phyloP scores from a whole-genome alignment of 2,113 vertebrate species.

The Clarias batrachus region DNA sequence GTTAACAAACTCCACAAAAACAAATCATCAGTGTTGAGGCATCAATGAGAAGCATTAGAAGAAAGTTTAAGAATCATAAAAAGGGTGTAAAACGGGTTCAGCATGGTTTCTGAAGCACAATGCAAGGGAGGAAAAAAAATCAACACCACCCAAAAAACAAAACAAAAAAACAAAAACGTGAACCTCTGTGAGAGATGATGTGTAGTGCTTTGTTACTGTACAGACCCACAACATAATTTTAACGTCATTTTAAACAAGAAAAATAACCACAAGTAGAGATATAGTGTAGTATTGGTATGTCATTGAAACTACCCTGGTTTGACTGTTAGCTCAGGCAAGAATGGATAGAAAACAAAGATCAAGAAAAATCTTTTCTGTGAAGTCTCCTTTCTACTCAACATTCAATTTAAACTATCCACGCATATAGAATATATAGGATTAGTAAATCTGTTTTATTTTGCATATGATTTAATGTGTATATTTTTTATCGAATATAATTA shows the following conservation, averaged over 20 bases:
- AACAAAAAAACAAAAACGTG: neutral
- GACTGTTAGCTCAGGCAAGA: neutral
- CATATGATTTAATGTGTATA: neutral
- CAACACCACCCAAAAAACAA: too few species aligned
- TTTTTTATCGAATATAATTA: neutral
- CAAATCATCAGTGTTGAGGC: slow-evolving; percentile 20
- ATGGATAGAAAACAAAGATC: neutral
- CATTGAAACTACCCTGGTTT: neutral
- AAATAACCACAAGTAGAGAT: neutral
- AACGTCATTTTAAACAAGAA: neutral
- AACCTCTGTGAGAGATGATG: neutral
- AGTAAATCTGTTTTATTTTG: neutral
- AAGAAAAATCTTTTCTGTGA: neutral
- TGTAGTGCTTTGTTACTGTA: neutral
- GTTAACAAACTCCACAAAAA: slow-evolving; percentile 54
- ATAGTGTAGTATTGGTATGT: neutral
- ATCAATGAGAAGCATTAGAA: neutral
- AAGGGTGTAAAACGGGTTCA: neutral
- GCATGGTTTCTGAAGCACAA: slow-evolving; percentile 11
- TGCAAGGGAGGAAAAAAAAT: neutral
- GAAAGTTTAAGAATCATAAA: slow-evolving; percentile 20
- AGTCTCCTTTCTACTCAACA: neutral
- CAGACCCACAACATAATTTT: neutral
- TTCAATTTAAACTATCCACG: neutral
- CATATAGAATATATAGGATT: neutral